Percentiles rank a stretch among this genome's conserved stretches.
These are phyloP conservation scores for Heliconius hortense DNA, from an alignment of 2,888 invertebrate genomes.

Conservation along the genomic window DNA sequence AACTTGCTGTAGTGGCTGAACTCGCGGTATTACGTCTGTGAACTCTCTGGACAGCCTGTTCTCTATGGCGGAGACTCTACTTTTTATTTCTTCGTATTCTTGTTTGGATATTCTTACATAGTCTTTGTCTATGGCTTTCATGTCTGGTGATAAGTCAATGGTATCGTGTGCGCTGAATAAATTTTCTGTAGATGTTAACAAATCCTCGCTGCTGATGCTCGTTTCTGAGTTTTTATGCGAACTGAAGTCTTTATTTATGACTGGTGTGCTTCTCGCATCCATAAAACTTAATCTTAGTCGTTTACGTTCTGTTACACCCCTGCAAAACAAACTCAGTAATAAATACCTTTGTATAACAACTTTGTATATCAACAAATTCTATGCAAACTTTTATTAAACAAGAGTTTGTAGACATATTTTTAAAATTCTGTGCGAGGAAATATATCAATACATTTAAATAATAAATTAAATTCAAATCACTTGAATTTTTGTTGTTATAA, in stretches of 20 bases:
- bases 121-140: constrained; percentile 76
- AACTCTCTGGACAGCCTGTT: constrained; percentile 86
- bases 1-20: constrained; percentile 83
- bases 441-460: too few relatives aligned
- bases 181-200: constrained; percentile 71
- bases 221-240: constrained; percentile 69
- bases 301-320: constrained; percentile 74
- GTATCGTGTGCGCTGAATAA: constrained; percentile 74
- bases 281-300: constrained; percentile 71
- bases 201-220: constrained; percentile 71
- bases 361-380: not conserved
- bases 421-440: too few relatives aligned
- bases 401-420: too few relatives aligned
- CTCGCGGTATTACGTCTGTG: constrained; percentile 72
- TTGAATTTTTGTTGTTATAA: too few relatives aligned
- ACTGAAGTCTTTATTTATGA: constrained; percentile 64
- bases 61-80: constrained; percentile 87
- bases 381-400: too few relatives aligned
- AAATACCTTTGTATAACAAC: not conserved
- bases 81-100: constrained; percentile 90
- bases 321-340: constrained; percentile 45
- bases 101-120: constrained; percentile 87
- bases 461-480: too few relatives aligned
- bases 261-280: constrained; percentile 71
- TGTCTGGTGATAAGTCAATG: constrained; percentile 69